Percentiles rank a stretch among this genome's conserved stretches.
Conservation (phyloP, 1,140 invertebrate species). For the Eupristina koningsbergeri region DNA sequence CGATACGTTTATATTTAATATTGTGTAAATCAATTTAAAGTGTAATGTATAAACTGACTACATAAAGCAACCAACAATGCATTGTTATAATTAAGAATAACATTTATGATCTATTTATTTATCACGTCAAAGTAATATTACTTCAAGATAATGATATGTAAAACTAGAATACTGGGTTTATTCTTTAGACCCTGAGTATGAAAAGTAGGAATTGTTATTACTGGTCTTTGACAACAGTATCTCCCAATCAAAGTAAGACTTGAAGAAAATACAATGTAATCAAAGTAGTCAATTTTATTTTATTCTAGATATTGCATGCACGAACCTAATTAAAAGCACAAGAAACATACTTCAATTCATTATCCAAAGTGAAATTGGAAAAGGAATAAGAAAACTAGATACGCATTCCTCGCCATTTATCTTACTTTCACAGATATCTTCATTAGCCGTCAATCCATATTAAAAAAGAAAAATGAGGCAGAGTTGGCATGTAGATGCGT, state of each 20-base stretch:
- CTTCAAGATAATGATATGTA: too few relatives aligned
- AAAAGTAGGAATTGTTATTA: too few relatives aligned
- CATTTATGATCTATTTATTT: too few relatives aligned
- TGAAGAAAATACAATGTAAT: too few relatives aligned
- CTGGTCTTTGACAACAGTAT: too few relatives aligned
- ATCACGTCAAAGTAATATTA: too few relatives aligned
- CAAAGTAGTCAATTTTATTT: too few relatives aligned
- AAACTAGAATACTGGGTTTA: too few relatives aligned
- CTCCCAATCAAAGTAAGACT: too few relatives aligned
- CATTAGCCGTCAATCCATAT: not conserved
- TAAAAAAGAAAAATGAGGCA: not conserved
- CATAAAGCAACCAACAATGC: too few relatives aligned
- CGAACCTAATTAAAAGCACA: not conserved
- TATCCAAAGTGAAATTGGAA: not conserved
- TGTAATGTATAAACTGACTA: not conserved
- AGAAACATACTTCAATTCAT: not conserved
- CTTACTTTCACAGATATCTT: not conserved
- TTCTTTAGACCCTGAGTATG: too few relatives aligned
- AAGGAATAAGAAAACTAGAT: not conserved
- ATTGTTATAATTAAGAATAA: too few relatives aligned
- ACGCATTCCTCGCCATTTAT: not conserved
- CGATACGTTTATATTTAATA: not conserved
- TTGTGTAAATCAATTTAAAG: not conserved
- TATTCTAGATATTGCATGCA: not conserved
- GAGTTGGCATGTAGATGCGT: not conserved